Base-by-base conservation (phyloP, 2,113 vertebrate species). In the Rhea americana region DNA sequence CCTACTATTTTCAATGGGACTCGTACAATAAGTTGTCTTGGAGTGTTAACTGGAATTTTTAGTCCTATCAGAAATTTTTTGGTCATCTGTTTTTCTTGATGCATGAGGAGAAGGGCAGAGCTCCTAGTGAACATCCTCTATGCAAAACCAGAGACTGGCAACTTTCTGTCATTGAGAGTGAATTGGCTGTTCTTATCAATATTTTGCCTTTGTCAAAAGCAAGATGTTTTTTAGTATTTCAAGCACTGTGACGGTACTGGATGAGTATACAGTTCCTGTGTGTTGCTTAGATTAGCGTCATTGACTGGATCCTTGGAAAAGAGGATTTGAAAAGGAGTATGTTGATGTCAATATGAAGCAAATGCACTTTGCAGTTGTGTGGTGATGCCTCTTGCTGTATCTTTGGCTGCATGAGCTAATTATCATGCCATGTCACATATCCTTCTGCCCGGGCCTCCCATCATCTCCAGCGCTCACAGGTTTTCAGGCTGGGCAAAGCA, bases 341-440 rank as follows among this genome's bases (percentile, higher is more conserved):
- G 39, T 30, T 86, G 51, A 15, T 18, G 15, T 61, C 32, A 18
- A 0, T 61, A 86, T 48, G 50, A 82, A 26, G 10, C 16, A 24
- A 41, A 17, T 7, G 8, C 56, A 17, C 30, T 39, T 55, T 17
- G 15, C 24, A 41, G 24, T n/a, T 50, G 22, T 79, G 8, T 2
- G 41, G 35, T 30, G 58, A 53, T 66, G 77, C 32, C 26, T 83
- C 26, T 51, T 62, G 51, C 37, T 10, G 16, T 41, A 45, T 53
- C 61, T 89, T 56, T 41, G 25, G 43, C n/a, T 82, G 48, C 28
- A 3, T 18, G 35, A 25, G 70, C 35, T 55, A 32, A 58, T 32
- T 75, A 2, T 71, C 14, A 11, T 1, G 3, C 10, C 17, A 4
- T 48, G 18, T 43, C 13, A 7, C 0, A 0, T 51, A 7, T 20